Evolutionary conservation across 2,113 vertebrate genomes (phyloP).

Genomic region (Podiceps cristatus): DNA sequence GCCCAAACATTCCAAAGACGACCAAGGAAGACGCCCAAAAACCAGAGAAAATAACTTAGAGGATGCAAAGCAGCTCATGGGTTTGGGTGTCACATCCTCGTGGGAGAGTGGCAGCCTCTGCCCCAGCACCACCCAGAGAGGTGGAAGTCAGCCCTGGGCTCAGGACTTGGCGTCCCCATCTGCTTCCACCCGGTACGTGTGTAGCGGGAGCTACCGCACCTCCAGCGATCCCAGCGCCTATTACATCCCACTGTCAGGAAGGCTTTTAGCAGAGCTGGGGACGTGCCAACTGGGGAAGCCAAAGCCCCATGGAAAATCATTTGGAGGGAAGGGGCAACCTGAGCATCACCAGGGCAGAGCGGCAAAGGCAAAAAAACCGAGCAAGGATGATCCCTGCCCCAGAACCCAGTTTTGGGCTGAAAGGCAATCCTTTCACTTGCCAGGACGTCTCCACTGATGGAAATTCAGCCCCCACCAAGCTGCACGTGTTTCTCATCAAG

Average conservation of each 20-base stretch:
- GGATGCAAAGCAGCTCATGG: neutral
- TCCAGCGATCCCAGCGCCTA: too few species aligned
- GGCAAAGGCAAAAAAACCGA: rapidly evolving
- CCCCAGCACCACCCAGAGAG: rapidly evolving
- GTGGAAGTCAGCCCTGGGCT: neutral
- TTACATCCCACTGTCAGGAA: neutral
- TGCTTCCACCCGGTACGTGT: neutral
- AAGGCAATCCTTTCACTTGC: neutral
- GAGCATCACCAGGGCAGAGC: neutral
- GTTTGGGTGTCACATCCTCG: neutral
- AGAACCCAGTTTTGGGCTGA: neutral
- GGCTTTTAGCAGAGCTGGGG: neutral
- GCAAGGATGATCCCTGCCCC: rapidly evolving
- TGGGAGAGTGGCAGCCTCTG: neutral
- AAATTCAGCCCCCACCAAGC: neutral
- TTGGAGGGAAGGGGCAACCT: neutral
- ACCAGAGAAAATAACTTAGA: neutral
- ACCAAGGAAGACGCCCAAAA: neutral
- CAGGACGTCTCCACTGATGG: neutral
- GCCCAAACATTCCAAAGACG: neutral
- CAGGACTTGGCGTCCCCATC: neutral
- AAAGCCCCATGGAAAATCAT: neutral
- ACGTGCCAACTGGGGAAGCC: neutral
- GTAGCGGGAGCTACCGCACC: neutral
- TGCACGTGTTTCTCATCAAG: rapidly evolving